Base-by-base conservation (phyloP, 2,797 vertebrate species). In the Acanthurus tractus region DNA sequence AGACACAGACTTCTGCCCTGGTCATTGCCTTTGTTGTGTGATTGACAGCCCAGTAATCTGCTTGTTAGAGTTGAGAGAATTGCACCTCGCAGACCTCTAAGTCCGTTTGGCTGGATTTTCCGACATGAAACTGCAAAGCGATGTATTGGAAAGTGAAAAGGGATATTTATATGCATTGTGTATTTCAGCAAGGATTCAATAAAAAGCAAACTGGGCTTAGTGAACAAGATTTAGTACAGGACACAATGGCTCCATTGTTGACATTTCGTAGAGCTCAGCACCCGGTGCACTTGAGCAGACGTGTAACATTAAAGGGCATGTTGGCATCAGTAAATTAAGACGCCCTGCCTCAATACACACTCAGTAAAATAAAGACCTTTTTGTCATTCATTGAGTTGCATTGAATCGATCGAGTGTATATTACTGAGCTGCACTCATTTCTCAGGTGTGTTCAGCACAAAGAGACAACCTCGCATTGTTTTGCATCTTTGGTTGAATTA, bases 261-360 rank as follows among this genome's bases (percentile, higher is more conserved):
- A 73, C 63, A 56, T 82, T 82, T 78, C 77, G 49, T 73, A 59
- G 36, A 74, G 70, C 59, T 79, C 70, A 70, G 61, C 73, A 76
- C 69, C 42, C 22, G 17, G 25, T 73, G 77, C 29, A 34, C 67
- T 63, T 70, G 49, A 42, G 65, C 71, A 69, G 57, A 61, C 42
- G 8, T 79, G 42, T 64, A 59, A 69, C 70, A 88, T 80, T 78
- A 85, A 88, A 85, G 64, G 46, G n/a, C 63, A 75, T 55, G 63
- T 80, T 86, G 69, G 57, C 57, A 66, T 76, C 76, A 38, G 48
- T 79, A 73, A 85, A 89, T 86, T 46, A 86, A 84, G 63, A 68
- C 3, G 15, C 50, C 64, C 70, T 65, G 71, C 64, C 44, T 23
- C 59, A 67, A 61, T 13, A 59, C 17, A 55, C 45, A 68, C 67